A percentile compares a stretch with the other conserved stretches of the same genome.
phyloP scores from a whole-genome alignment of 2,888 invertebrate genomes.

The Theretra japonica region DNA sequence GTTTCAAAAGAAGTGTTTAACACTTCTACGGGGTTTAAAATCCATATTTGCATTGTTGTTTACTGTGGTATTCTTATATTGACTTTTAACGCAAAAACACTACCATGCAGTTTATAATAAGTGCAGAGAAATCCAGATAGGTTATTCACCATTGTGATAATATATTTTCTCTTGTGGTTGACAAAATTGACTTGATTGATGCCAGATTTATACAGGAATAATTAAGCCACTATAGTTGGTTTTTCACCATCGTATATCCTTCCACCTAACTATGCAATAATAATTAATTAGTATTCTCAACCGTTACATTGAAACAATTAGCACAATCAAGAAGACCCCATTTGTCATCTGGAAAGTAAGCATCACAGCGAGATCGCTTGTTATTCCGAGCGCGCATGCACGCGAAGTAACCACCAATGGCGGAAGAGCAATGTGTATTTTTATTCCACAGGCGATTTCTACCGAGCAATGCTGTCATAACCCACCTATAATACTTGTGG shows the following conservation, averaged over 20 bases:
- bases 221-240: too few species aligned
- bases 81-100: not conserved
- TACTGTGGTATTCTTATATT: not conserved
- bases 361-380: conserved; percentile 33
- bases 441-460: conserved; percentile 68
- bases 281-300: too few species aligned
- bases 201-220: too few species aligned
- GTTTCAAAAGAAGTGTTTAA: not conserved
- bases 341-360: conserved; percentile 9
- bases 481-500: conserved; percentile 8
- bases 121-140: too few species aligned
- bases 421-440: conserved; percentile 49
- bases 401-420: conserved; percentile 43
- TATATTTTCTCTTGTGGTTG: too few species aligned
- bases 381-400: conserved; percentile 60
- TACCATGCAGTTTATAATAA: too few species aligned
- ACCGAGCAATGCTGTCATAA: conserved; percentile 50
- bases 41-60: not conserved
- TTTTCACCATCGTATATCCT: too few species aligned
- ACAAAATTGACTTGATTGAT: too few species aligned
- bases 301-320: not conserved
- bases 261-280: too few species aligned
- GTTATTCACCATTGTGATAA: too few species aligned
- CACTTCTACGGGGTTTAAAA: not conserved
- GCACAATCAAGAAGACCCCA: not conserved